A percentile compares a stretch with the other conserved stretches of the same genome.
These are phyloP conservation scores for Drosophila grimshawi DNA, from an alignment of 1,140 invertebrate species.

Conservation along the genomic window DNA sequence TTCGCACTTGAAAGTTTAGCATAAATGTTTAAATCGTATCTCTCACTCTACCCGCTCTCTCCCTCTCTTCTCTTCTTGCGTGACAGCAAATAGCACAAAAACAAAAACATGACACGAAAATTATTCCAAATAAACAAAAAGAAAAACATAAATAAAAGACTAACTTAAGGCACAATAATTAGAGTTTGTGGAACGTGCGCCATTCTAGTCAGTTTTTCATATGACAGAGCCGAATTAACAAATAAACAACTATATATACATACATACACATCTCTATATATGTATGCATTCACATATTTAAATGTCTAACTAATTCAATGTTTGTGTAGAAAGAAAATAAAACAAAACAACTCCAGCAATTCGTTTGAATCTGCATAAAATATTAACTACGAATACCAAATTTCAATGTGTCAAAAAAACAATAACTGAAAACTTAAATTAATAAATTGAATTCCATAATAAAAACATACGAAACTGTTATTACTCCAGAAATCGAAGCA, in stretches of 20 bases:
- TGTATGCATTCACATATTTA: conserved; percentile 39
- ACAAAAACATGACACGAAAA: neutral
- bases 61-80: neutral
- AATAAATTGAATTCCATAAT: conserved; percentile 70
- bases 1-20: conserved; percentile 63
- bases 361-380: conserved; percentile 35
- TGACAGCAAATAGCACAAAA: conserved; percentile 43
- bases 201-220: conserved; percentile 44
- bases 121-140: neutral
- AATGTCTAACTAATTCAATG: conserved; percentile 66
- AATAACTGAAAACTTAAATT: conserved; percentile 60
- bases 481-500: too few species aligned
- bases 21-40: conserved; percentile 57
- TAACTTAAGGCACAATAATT: conserved; percentile 22
- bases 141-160: neutral
- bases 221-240: conserved; percentile 26
- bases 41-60: conserved; percentile 33
- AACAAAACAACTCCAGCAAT: conserved; percentile 35
- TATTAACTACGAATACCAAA: conserved; percentile 59
- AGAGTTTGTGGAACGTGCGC: conserved; percentile 12
- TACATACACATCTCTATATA: conserved; percentile 3
- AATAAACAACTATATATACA: conserved; percentile 19
- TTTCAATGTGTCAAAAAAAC: conserved; percentile 79
- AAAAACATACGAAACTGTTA: conserved; percentile 17
- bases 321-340: conserved; percentile 52